Percentiles rank a stretch among this genome's conserved stretches.
phyloP scores from a whole-genome alignment of 1,140 invertebrate genomes.

The Rhagoletis pomonella region DNA sequence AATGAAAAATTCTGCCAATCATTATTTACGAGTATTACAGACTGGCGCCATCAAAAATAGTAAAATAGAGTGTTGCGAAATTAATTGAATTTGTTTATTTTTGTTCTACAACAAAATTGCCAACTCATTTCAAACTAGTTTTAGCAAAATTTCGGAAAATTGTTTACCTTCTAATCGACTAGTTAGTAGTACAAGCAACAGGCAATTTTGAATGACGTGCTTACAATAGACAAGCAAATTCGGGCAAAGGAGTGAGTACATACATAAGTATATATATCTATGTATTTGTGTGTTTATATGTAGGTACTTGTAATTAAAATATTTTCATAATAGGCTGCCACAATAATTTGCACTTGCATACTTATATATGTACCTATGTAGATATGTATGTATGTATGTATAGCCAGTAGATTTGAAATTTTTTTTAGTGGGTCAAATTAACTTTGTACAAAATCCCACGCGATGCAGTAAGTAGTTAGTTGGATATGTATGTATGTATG shows the following conservation, averaged over 20 bases:
- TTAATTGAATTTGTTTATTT: no score
- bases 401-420: not conserved
- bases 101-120: not conserved
- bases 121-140: constrained; percentile 9
- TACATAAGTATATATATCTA: not conserved
- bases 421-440: not conserved
- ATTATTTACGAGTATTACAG: no score
- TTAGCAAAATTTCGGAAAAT: constrained; percentile 1
- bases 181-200: no score
- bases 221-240: not conserved
- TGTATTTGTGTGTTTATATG: not conserved
- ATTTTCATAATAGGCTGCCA: constrained; percentile 17
- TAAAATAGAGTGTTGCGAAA: no score
- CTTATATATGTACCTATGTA: not conserved
- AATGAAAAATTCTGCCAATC: no score
- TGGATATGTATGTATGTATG: not conserved
- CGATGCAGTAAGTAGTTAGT: not conserved
- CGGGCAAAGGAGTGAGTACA: not conserved
- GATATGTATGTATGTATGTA: no score
- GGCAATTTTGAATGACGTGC: not conserved
- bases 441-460: not conserved
- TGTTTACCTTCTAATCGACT: not conserved
- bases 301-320: constrained; percentile 16
- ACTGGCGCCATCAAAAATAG: not conserved
- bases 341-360: not conserved